phyloP scores from a whole-genome alignment of 2,888 invertebrate species.

The Lithodes maja region DNA sequence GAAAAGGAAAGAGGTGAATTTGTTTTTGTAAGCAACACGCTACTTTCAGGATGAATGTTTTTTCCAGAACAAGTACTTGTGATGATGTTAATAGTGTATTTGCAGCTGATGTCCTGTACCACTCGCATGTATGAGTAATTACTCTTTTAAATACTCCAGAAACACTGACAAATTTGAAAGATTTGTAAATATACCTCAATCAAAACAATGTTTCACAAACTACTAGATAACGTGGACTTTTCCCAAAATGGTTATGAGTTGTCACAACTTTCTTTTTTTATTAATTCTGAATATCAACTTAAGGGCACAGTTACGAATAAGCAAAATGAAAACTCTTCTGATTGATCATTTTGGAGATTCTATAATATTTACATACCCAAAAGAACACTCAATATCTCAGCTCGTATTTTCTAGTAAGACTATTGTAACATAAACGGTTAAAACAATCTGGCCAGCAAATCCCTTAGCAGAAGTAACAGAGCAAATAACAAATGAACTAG shows the following conservation, averaged over 20 bases:
- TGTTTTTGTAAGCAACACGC: conserved; percentile 13
- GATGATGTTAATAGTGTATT: not conserved
- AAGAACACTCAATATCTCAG: conserved; percentile 16
- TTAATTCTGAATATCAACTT: conserved; percentile 11
- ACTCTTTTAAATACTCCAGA: not conserved
- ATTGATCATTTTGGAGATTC: conserved; percentile 12
- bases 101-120: conserved; percentile 16
- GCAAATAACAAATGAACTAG: not conserved
- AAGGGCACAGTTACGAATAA: not conserved
- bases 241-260: not conserved
- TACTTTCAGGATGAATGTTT: conserved; percentile 16
- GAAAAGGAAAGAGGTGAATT: conserved; percentile 1
- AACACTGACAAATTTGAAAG: conserved; percentile 7
- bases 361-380: conserved; percentile 16
- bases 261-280: not conserved
- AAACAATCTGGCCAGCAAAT: conserved; percentile 11
- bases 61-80: conserved; percentile 5
- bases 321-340: conserved; percentile 12
- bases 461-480: conserved; percentile 8
- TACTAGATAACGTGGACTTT: not conserved
- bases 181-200: not conserved
- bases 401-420: not conserved
- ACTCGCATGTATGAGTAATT: conserved; percentile 19
- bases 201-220: not conserved
- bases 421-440: conserved; percentile 4